These are phyloP conservation scores for Pholis gunnellus DNA, from an alignment of 2,113 vertebrate genomes.

Conservation along the genomic window DNA sequence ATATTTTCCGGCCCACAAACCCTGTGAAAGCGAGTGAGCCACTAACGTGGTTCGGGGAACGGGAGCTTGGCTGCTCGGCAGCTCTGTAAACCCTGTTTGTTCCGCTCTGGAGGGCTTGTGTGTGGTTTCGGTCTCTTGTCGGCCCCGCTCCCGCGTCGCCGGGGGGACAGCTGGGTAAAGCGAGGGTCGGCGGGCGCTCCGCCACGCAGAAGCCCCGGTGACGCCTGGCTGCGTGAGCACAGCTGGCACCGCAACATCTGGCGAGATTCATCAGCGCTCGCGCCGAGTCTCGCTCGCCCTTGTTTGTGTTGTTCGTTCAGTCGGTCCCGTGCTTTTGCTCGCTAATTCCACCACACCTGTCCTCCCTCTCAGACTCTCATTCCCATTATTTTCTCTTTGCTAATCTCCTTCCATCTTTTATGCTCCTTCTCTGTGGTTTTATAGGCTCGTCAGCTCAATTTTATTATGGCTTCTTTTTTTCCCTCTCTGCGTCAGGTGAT, in stretches of 20 bases:
- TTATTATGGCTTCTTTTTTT: constrained; percentile 7
- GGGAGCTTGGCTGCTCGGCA: constrained; percentile 72
- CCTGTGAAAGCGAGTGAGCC: constrained; percentile 74
- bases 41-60: constrained; percentile 64
- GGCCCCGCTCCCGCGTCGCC: constrained; percentile 46
- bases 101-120: constrained; percentile 72
- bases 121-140: constrained; percentile 68
- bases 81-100: constrained; percentile 78
- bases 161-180: constrained; percentile 71
- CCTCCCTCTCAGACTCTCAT: background rate
- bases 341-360: constrained; percentile 53
- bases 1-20: constrained; percentile 82
- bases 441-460: constrained; percentile 5
- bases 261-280: constrained; percentile 62
- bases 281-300: constrained; percentile 36
- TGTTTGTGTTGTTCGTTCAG: constrained; percentile 60
- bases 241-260: constrained; percentile 82
- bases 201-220: constrained; percentile 62
- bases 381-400: background rate
- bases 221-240: constrained; percentile 70
- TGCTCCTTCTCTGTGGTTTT: constrained; percentile 11
- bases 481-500: constrained; percentile 15
- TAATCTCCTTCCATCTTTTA: constrained; percentile 10
- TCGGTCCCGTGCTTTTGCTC: constrained; percentile 26
- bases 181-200: constrained; percentile 61